Base-by-base conservation (phyloP, 2,797 vertebrate species). In the Falco rusticolus region DNA sequence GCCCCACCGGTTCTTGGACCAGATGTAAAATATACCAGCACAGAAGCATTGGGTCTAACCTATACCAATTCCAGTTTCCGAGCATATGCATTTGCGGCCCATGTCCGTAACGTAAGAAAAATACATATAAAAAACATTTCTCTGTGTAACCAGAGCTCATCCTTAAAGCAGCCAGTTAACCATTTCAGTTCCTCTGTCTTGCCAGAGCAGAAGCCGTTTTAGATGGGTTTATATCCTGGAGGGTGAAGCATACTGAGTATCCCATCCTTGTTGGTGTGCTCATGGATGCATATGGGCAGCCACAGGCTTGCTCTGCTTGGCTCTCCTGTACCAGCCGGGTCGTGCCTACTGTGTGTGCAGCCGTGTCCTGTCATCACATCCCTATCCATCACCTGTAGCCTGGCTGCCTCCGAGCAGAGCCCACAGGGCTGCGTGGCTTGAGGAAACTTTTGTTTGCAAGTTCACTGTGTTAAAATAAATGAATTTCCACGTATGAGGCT, bases 81-180 rank as follows among this genome's bases (percentile, higher is more conserved):
- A 95, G 92, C 93, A 56, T 95, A 96, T 92, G 79, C 82, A 53
- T 94, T 96, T 68, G 13, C 97, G 92, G 94, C 95, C 45, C 48
- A 4, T 22, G 43, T 95, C 94, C 97, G 97, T 92, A 95, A 95
- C 48, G 45, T 39, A 45, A 81, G 77, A 21, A 24, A 37, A 37
- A 37, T 37, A 37, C 37, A 37, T 37, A 37, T 10, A 0, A 20
- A 41, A 41, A 41, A 41, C 13, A 9, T 63, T 84, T 94, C 86
- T 86, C 74, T 76, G 34, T 96, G 97, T 97, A 97, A 97, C 83
- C 51, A 16, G 97, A 97, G 94, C 87, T 94, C 87, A 96, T 91
- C 96, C 90, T 94, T 69, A 93, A 54, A 95, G 96, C 94, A 86
- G 91, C 84, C 85, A 31, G 79, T 96, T 96, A 98, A 97, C 96